These are phyloP conservation scores for human (Homo sapiens) DNA, from an alignment of 2,113 vertebrate species.

Conservation along the genomic window GRCh38 chr16:85020501-85021000, in stretches of 20 bases:
- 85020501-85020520: not conserved
- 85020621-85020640: not conserved
- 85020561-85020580: not conserved
- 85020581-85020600: not conserved
- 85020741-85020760: too few relatives aligned
- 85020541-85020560: not conserved
- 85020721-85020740: too few relatives aligned
- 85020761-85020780: not conserved
- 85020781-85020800: not conserved
- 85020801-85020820: not conserved
- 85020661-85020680: not conserved
- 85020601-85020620: too few relatives aligned
- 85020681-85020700: not conserved
- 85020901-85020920: too few relatives aligned
- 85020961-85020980: too few relatives aligned
- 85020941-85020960: too few relatives aligned
- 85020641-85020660: not conserved
- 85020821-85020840: too few relatives aligned
- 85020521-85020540: not conserved
- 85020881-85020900: too few relatives aligned
- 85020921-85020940: too few relatives aligned
- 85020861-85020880: too few relatives aligned
- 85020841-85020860: too few relatives aligned
- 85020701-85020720: not conserved
- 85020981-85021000: too few relatives aligned